phyloP scores from a whole-genome alignment of 1,140 invertebrate species.

The Drosophila lacertosa region DNA sequence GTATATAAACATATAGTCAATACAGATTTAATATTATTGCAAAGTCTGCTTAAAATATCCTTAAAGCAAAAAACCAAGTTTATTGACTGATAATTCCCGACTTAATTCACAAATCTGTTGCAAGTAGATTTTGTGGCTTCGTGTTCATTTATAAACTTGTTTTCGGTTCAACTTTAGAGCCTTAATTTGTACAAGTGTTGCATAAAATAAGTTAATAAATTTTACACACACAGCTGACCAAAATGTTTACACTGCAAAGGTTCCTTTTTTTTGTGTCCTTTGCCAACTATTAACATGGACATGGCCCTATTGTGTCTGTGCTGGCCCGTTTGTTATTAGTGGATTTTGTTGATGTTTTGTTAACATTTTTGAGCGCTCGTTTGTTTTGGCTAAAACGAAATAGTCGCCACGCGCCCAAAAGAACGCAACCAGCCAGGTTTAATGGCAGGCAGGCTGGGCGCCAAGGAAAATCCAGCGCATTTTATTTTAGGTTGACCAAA shows the following conservation, averaged over 20 bases:
- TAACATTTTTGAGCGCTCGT: slow-evolving; percentile 36
- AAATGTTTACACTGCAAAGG: slow-evolving; percentile 1
- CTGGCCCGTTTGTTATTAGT: slow-evolving; percentile 26
- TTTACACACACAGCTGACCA: neutral
- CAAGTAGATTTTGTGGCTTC: neutral
- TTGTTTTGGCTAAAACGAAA: slow-evolving; percentile 23
- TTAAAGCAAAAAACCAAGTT: no score
- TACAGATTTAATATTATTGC: no score
- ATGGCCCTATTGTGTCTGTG: neutral
- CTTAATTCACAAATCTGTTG: neutral
- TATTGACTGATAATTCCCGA: no score
- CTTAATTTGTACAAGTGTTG: slow-evolving; percentile 1
- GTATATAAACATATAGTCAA: neutral
- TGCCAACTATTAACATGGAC: neutral
- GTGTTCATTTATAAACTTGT: no score
- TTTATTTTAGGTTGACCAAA: slow-evolving; percentile 21
- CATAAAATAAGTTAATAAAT: slow-evolving; percentile 2
- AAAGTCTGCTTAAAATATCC: no score
- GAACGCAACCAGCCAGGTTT: neutral
- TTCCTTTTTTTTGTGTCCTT: neutral
- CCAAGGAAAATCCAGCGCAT: slow-evolving; percentile 41
- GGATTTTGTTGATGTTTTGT: slow-evolving; percentile 52
- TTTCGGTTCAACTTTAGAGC: neutral
- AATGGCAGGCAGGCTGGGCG: slow-evolving; percentile 9
- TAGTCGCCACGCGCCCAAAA: slow-evolving; percentile 17